These are phyloP conservation scores for Thymelicus lineola DNA, from an alignment of 2,888 invertebrate species.

Conservation along the genomic window DNA sequence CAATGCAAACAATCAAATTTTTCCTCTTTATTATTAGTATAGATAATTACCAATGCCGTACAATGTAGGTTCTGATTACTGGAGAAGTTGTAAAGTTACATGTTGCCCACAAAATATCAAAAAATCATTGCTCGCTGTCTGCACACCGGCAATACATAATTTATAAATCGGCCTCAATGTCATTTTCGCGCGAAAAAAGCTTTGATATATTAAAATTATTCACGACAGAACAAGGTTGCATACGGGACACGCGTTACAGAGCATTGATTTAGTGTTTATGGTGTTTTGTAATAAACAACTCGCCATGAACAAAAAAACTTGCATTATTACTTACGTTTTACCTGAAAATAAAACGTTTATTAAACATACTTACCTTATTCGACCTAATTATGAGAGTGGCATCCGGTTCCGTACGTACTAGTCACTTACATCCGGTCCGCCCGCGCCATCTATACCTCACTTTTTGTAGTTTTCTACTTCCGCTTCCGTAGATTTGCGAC, in stretches of 20 bases:
- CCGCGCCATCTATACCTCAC: no score
- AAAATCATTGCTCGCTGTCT: not conserved
- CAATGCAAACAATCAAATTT: no score
- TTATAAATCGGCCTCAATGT: not conserved
- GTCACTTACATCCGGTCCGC: no score
- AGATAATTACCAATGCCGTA: not conserved
- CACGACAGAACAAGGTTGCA: conserved; percentile 3
- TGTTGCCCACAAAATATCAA: not conserved
- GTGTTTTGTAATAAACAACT: not conserved
- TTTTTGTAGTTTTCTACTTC: no score
- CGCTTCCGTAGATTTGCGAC: no score
- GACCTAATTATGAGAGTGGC: no score
- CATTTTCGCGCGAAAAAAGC: not conserved
- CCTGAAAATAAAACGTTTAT: no score
- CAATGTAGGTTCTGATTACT: no score
- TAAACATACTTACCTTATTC: no score
- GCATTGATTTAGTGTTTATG: not conserved
- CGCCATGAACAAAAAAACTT: not conserved
- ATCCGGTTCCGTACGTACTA: no score
- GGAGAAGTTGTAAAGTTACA: not conserved
- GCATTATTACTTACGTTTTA: no score
- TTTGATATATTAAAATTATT: conserved; percentile 8
- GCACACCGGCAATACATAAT: not conserved
- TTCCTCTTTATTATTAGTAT: no score
- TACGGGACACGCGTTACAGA: not conserved